Conservation (phyloP, 1,140 invertebrate genomes). For the Macrotrachela quadricornifera region DNA sequence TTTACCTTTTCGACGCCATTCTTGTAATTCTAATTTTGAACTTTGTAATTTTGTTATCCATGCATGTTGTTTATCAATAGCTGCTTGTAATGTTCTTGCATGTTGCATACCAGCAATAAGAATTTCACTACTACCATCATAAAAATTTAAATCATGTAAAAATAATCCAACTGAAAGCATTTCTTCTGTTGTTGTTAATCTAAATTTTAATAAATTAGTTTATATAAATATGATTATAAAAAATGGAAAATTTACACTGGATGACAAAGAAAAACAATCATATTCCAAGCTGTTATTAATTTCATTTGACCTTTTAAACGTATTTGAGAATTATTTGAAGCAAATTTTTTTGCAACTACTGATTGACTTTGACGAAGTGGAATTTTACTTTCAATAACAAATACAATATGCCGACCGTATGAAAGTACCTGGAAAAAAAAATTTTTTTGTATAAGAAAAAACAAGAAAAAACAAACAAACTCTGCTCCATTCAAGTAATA, state of each 20-base stretch:
- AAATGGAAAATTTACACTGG: constrained; percentile 43
- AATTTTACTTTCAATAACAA: no score
- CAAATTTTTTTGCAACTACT: no score
- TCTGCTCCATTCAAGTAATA: no score
- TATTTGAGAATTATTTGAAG: no score
- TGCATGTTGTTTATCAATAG: constrained; percentile 17
- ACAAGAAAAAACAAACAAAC: no score
- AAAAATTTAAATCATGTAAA: constrained; percentile 61
- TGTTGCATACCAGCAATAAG: constrained; percentile 66
- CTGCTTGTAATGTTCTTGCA: constrained; percentile 39
- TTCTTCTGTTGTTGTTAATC: constrained; percentile 49
- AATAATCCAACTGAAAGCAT: constrained; percentile 51
- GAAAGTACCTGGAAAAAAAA: no score
- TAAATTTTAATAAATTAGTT: constrained; percentile 8
- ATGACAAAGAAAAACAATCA: constrained; percentile 58
- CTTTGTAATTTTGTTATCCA: constrained; percentile 32
- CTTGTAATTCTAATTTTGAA: constrained; percentile 21
- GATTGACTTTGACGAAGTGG: no score
- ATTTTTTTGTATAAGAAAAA: no score
- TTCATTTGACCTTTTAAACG: constrained; percentile 53
- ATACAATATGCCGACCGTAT: no score
- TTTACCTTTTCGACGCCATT: constrained; percentile 56
- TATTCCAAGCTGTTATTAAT: constrained; percentile 50
- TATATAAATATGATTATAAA: not conserved
- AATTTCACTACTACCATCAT: constrained; percentile 58